Evolutionary conservation across 2,797 vertebrate species (phyloP).

Genomic region (Dallia pectoralis): DNA sequence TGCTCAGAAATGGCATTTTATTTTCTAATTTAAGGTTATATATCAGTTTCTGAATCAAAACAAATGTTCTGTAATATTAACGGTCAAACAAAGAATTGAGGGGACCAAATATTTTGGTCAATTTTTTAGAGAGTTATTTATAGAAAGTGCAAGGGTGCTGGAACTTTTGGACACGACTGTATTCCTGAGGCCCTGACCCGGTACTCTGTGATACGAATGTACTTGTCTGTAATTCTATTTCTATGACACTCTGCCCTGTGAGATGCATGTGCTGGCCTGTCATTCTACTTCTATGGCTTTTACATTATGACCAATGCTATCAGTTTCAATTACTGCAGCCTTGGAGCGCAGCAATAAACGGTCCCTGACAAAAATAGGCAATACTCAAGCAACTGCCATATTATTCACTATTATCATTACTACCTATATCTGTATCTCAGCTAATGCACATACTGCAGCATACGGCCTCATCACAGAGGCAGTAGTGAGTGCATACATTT

Average conservation of each 20-base stretch:
- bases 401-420: not conserved
- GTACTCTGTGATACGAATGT: not conserved
- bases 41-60: too few species aligned
- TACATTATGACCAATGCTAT: not conserved
- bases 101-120: too few species aligned
- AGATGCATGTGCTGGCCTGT: not conserved
- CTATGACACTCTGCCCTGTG: not conserved
- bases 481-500: too few species aligned
- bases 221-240: not conserved
- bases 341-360: not conserved
- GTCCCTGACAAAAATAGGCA: not conserved
- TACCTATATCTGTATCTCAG: not conserved
- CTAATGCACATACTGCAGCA: not conserved
- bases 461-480: too few species aligned
- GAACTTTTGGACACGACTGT: too few species aligned
- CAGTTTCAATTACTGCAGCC: not conserved
- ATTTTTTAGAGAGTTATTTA: too few species aligned
- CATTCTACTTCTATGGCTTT: not conserved
- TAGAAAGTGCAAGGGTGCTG: too few species aligned
- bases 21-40: too few species aligned
- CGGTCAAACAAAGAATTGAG: too few species aligned
- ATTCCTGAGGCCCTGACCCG: not conserved
- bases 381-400: not conserved
- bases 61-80: too few species aligned
- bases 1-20: too few species aligned